Evolutionary conservation across 2,888 invertebrate genomes (phyloP).

Genomic region (Anaspis maculata): DNA sequence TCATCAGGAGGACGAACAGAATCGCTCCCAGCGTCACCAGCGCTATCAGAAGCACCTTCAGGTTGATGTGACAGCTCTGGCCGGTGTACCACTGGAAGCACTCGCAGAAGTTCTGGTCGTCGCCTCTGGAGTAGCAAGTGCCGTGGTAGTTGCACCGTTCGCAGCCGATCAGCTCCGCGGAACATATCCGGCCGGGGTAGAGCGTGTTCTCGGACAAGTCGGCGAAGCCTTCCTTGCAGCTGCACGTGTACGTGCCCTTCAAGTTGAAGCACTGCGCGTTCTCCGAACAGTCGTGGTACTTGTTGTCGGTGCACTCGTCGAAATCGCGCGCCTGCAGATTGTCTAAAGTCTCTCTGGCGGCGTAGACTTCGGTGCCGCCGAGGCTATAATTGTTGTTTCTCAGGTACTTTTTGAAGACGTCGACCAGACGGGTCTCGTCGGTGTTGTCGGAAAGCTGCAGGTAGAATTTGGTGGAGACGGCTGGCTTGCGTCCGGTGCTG

Average conservation of each 20-base stretch:
- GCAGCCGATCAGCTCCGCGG: constrained; percentile 73
- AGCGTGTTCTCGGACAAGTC: constrained; percentile 71
- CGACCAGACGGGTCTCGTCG: constrained; percentile 66
- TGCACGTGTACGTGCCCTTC: constrained; percentile 83
- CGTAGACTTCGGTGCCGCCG: constrained; percentile 75
- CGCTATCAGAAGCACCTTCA: constrained; percentile 79
- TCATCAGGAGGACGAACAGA: constrained; percentile 60
- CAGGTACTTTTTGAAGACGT: constrained; percentile 73
- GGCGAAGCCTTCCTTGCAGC: constrained; percentile 73
- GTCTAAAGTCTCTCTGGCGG: constrained; percentile 56
- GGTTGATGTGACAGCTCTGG: constrained; percentile 74
- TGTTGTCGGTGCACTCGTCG: constrained; percentile 70
- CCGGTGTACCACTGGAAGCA: constrained; percentile 92
- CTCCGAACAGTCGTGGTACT: constrained; percentile 81
- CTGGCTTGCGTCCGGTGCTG: constrained; percentile 48
- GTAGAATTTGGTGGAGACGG: constrained; percentile 62
- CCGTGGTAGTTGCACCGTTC: constrained; percentile 82
- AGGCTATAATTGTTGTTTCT: constrained; percentile 73
- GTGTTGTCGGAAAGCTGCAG: constrained; percentile 78
- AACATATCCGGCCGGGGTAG: constrained; percentile 77
- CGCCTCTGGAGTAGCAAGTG: constrained; percentile 61
- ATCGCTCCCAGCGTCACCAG: constrained; percentile 68
- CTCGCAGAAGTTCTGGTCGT: constrained; percentile 58
- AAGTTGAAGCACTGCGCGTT: constrained; percentile 85
- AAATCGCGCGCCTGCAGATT: constrained; percentile 63